phyloP scores from a whole-genome alignment of 2,888 invertebrate genomes.

The Andrena haemorrhoa region DNA sequence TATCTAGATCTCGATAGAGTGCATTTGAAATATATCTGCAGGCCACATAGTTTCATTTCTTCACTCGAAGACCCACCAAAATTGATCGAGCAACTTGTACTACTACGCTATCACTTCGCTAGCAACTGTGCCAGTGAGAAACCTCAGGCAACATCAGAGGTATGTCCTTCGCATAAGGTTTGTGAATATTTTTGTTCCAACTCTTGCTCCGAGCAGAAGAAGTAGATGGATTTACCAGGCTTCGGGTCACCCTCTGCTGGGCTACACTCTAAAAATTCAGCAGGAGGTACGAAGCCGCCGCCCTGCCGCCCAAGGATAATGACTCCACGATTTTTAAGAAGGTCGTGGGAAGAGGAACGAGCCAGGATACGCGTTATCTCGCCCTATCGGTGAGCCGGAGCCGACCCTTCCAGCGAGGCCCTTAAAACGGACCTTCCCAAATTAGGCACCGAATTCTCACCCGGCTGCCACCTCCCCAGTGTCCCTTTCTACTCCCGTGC shows the following conservation, averaged over 20 bases:
- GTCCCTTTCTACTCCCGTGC: conserved; percentile 59
- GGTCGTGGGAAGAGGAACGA: conserved; percentile 48
- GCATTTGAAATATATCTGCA: too few species aligned
- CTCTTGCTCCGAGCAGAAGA: too few species aligned
- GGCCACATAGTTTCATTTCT: too few species aligned
- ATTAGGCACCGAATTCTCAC: conserved; percentile 74
- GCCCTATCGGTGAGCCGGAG: conserved; percentile 51
- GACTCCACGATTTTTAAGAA: conserved; percentile 43
- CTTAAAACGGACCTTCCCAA: conserved; percentile 67
- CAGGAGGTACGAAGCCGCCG: background rate
- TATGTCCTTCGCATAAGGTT: background rate
- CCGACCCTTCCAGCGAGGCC: conserved; percentile 38
- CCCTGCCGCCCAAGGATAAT: conserved; percentile 19
- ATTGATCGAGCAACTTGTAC: too few species aligned
- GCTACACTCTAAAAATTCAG: background rate
- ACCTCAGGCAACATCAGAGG: background rate
- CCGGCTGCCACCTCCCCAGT: conserved; percentile 42
- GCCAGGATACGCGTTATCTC: conserved; percentile 65
- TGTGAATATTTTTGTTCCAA: background rate
- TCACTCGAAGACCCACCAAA: too few species aligned
- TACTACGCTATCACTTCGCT: background rate
- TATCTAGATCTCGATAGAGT: too few species aligned
- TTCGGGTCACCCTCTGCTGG: background rate
- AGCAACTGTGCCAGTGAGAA: background rate
- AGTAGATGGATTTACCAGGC: background rate